Evolutionary conservation across 2,113 vertebrate genomes (phyloP), one percentile per base, ranked within the genome.

Genomic region (Dipodomys spectabilis): DNA sequence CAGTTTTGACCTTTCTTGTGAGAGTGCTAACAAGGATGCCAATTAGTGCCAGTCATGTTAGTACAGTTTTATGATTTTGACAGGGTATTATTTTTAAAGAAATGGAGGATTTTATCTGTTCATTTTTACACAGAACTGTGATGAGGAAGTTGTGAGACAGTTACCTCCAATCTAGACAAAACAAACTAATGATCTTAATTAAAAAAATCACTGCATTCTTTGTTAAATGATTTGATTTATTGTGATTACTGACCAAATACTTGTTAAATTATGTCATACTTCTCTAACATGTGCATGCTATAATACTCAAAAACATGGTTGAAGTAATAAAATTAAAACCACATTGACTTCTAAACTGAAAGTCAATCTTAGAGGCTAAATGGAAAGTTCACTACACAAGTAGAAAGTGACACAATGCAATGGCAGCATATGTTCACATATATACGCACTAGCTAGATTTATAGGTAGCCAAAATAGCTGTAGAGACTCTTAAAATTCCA

Each of bases 21-120:
- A 90, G 67, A 94, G 28, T 32, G 45, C 86, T 93, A 88, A 95
- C 45, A 87, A 94, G 82, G 49, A 84, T 92, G 45, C 86, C 91
- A 95, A 92, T 95, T 96, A 96, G 69, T 93, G 82, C 90, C 91
- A 90, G 82, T 44, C 78, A 72, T 88, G 27, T 82, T 68, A 67
- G 85, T 12, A 45, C 80, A 91, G 57, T 45, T 77, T 87, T 84
- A 81, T 75, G 68, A 81, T 92, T 93, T 93, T 91, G 88, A 94
- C 90, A 93, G 57, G 6, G 9, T n/a, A 75, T 83, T 95, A 72
- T 89, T 95, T 86, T 92, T 79, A 79, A 93, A 86, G 82, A 93
- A 94, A 88, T 82, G 53, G 18, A 44, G n/a, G 81, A 6, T 57
- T 65, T 94, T 23, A 79, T 45, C 6, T 73, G 62, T 25, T 94